phyloP scores from a whole-genome alignment of 2,888 invertebrate genomes.

The Harpalus rubripes region DNA sequence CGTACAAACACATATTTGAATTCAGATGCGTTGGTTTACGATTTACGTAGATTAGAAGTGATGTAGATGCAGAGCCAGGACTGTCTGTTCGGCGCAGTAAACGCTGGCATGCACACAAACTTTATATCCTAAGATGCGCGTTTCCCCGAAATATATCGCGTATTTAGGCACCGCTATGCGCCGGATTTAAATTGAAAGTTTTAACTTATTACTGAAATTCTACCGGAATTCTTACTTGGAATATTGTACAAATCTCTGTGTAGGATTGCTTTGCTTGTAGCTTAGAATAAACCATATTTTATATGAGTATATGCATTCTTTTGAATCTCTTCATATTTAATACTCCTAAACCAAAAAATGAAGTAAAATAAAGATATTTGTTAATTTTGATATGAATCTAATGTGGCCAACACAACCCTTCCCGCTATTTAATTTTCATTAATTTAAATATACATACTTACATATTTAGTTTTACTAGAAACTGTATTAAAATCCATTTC shows the following conservation, averaged over 20 bases:
- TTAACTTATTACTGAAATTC: slow-evolving; percentile 45
- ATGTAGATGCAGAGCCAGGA: neutral
- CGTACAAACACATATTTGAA: neutral
- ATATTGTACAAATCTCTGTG: neutral
- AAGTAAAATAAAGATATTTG: too few relatives aligned
- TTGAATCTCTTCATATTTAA: too few relatives aligned
- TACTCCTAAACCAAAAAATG: too few relatives aligned
- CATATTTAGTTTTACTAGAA: too few relatives aligned
- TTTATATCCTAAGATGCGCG: slow-evolving; percentile 48
- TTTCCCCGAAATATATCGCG: slow-evolving; percentile 45
- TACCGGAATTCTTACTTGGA: slow-evolving; percentile 6
- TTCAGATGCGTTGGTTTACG: slow-evolving; percentile 42
- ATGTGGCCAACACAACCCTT: too few relatives aligned
- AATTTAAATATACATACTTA: too few relatives aligned
- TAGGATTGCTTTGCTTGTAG: neutral
- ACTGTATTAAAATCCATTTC: too few relatives aligned
- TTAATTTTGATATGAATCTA: too few relatives aligned
- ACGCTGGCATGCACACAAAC: slow-evolving; percentile 47
- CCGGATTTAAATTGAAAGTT: slow-evolving; percentile 47
- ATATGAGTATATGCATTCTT: too few relatives aligned
- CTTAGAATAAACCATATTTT: neutral
- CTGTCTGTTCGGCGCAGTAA: neutral
- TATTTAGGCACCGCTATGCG: slow-evolving; percentile 36
- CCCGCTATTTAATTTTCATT: too few relatives aligned
- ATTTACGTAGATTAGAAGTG: slow-evolving; percentile 40